Evolutionary conservation across 2,113 vertebrate genomes (phyloP), one percentile per base, ranked within the genome.

Genomic region (Epinephelus moara): DNA sequence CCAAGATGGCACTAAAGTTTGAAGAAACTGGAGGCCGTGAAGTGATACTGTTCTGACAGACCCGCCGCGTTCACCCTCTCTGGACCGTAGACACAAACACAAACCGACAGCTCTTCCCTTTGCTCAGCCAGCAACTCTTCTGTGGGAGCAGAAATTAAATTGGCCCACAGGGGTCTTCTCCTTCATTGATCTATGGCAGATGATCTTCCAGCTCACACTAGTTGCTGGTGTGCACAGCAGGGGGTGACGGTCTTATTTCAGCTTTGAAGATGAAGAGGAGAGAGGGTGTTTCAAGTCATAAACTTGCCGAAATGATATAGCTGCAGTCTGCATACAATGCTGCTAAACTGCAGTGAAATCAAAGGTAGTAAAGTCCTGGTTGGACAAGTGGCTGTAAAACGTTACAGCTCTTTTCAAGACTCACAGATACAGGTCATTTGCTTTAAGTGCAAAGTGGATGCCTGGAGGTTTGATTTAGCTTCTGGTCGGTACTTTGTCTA

Each of bases 41-140:
- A 73, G 67, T 1, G 7, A 72, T 88, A 88, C 88, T 78, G 82
- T 84, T 88, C 89, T 82, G 80, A 83, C 88, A 92, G 93, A 87
- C 78, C 6, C 1, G 5, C 76, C 0, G 59, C 67, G 81, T 53
- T 71, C 4, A 4, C 70, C 62, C 47, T 72, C 67, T 37, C 30
- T 30, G 50, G 64, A 33, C 19, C 5, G 50, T 2, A 45, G 85
- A 82, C 18, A n/a, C 60, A 55, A 66, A 85, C 21, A 0, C 30
- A 53, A 18, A 12, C 25, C 11, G 47, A 85, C 81, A 79, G 71
- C 27, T 61, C 15, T 72, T 75, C 63, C 75, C 70, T 55, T 45
- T 69, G 47, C 66, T 59, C 15, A 19, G 66, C 71, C 69, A 64
- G 57, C 60, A 27, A 27, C 23, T 25, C 27, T 42, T 66, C 57